Evolutionary conservation across 1,140 invertebrate genomes (phyloP).

Genomic region (Ceratina calcarata): DNA sequence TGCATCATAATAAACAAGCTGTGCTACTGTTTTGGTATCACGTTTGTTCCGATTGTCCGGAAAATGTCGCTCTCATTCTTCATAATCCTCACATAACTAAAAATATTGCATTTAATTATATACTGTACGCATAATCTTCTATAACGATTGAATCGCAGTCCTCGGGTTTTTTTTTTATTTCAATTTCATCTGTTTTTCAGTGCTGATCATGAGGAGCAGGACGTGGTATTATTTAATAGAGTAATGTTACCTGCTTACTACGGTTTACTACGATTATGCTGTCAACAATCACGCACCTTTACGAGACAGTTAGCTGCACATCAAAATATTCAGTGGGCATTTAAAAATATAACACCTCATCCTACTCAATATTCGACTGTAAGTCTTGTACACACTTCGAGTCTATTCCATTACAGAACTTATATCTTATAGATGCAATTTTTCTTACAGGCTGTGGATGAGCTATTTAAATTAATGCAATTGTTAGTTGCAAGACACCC

Average conservation of each 20-base stretch:
- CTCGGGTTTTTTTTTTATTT: neutral
- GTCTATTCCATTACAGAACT: neutral
- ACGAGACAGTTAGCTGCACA: slow-evolving; percentile 92
- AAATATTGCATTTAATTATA: slow-evolving; percentile 98
- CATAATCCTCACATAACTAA: slow-evolving; percentile 91
- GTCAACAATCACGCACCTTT: slow-evolving; percentile 91
- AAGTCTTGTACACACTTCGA: slow-evolving; percentile 65
- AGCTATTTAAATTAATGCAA: slow-evolving; percentile 94
- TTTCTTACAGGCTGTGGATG: slow-evolving; percentile 88
- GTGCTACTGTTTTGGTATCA: slow-evolving; percentile 96
- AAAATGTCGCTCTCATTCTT: slow-evolving; percentile 93
- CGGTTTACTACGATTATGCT: slow-evolving; percentile 92
- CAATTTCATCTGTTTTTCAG: slow-evolving; percentile 75
- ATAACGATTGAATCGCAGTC: too few relatives aligned
- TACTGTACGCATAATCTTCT: slow-evolving; percentile 86
- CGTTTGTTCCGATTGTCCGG: slow-evolving; percentile 93
- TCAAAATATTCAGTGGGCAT: slow-evolving; percentile 98
- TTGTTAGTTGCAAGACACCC: slow-evolving; percentile 88
- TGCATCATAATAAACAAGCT: slow-evolving; percentile 97
- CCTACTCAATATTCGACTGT: slow-evolving; percentile 93
- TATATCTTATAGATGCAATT: neutral
- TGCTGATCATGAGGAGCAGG: slow-evolving; percentile 97
- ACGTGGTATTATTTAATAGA: slow-evolving; percentile 95
- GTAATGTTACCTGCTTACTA: slow-evolving; percentile 97
- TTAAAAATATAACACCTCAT: slow-evolving; percentile 96